phyloP scores from a whole-genome alignment of 2,113 vertebrate species.

The Baryphthengus martii region DNA sequence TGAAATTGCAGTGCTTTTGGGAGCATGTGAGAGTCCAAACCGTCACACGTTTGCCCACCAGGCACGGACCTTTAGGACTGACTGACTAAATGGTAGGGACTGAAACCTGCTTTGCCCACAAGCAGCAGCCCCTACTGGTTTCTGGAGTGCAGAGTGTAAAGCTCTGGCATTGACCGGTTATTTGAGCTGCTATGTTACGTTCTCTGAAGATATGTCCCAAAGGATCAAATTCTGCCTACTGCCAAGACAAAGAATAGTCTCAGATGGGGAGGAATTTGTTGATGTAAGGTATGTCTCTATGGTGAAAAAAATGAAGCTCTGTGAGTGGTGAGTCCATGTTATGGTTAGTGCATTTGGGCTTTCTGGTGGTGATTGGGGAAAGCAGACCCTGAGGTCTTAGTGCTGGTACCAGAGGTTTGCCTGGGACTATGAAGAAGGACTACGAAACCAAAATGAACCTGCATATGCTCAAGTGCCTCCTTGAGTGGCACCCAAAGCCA shows the following conservation, averaged over 20 bases:
- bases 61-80: neutral
- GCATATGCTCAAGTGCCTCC: neutral
- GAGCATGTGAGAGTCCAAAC: neutral
- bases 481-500: neutral
- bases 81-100: neutral
- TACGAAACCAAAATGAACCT: neutral
- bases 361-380: neutral
- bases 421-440: neutral
- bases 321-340: fast-evolving
- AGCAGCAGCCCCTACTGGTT: neutral
- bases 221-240: neutral
- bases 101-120: neutral
- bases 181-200: fast-evolving
- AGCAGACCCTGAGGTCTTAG: neutral
- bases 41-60: neutral
- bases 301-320: neutral
- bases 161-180: neutral
- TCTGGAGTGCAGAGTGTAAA: neutral
- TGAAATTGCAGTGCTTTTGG: neutral
- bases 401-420: neutral
- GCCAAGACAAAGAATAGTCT: neutral
- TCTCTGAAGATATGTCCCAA: neutral
- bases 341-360: neutral
- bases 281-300: neutral
- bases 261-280: neutral